These are phyloP conservation scores for Apocheima hispidaria DNA, from an alignment of 2,888 invertebrate genomes.

Conservation along the genomic window DNA sequence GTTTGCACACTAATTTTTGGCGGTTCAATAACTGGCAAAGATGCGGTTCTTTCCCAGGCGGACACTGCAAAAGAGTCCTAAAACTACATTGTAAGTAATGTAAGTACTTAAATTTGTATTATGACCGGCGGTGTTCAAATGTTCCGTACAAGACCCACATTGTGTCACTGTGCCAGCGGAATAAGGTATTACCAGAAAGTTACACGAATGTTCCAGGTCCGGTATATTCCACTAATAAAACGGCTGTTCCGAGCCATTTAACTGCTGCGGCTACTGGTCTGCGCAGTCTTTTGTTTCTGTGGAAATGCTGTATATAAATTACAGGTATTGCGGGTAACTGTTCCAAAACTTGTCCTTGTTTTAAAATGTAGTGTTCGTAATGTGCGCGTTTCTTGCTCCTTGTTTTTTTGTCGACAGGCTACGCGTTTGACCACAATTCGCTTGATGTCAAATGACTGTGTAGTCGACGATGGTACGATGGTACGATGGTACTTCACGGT, in stretches of 20 bases:
- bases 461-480: no score
- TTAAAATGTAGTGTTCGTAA: neutral
- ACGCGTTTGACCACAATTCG: no score
- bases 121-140: neutral
- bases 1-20: no score
- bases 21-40: no score
- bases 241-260: constrained; percentile 63
- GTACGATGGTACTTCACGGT: no score
- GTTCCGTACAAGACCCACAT: neutral
- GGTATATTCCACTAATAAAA: constrained; percentile 55
- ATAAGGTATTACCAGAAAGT: constrained; percentile 2
- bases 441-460: no score
- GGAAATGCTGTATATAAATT: constrained; percentile 42
- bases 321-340: constrained; percentile 32
- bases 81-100: no score
- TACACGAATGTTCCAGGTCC: constrained; percentile 26
- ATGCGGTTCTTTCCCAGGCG: no score
- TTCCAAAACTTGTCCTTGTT: constrained; percentile 3
- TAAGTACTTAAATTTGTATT: neutral
- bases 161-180: neutral
- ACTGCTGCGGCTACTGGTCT: constrained; percentile 50
- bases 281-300: constrained; percentile 55
- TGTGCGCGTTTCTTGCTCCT: no score
- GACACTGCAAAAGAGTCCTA: no score
- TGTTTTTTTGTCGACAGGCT: no score